A percentile compares a stretch with the other conserved stretches of the same genome.
Evolutionary conservation across 35 echinoderm and acorn worm genomes (phyloP).

Genomic region (Ophioderma brevispina): DNA sequence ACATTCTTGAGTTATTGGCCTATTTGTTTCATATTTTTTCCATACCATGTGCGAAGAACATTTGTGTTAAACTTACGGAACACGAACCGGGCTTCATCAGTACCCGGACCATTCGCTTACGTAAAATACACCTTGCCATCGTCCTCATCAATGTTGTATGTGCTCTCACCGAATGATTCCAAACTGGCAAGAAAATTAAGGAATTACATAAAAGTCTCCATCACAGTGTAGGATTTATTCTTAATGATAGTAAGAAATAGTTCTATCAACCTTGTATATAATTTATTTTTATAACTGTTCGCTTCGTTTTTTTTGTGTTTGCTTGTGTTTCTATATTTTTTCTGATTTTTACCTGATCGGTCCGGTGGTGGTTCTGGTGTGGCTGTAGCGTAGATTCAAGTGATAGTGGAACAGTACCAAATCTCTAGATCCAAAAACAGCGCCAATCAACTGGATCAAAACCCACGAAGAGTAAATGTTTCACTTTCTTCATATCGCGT

Average conservation of each 20-base stretch:
- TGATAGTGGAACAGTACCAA: neutral
- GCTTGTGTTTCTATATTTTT: too few species aligned
- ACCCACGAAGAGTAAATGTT: neutral
- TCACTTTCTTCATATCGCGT: neutral
- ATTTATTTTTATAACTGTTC: too few species aligned
- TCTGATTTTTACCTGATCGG: too few species aligned
- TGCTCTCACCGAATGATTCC: neutral
- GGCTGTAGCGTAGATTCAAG: neutral
- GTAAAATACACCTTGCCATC: neutral
- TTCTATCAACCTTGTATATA: too few species aligned
- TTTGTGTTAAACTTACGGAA: too few species aligned
- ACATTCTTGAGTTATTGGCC: too few species aligned
- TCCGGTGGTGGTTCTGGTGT: neutral
- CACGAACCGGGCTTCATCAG: neutral
- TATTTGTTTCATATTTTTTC: too few species aligned
- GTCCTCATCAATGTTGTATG: neutral
- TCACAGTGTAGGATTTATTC: too few species aligned
- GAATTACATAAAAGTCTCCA: too few species aligned
- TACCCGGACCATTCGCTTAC: neutral
- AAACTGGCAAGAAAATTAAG: neutral
- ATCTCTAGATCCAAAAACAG: neutral
- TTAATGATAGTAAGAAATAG: too few species aligned
- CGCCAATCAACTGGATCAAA: neutral
- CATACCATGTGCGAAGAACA: too few species aligned
- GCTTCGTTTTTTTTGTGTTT: too few species aligned